Percentiles rank a stretch among this genome's conserved stretches.
phyloP scores from a whole-genome alignment of 2,888 invertebrate species.

The Sphecodes monilicornis region DNA sequence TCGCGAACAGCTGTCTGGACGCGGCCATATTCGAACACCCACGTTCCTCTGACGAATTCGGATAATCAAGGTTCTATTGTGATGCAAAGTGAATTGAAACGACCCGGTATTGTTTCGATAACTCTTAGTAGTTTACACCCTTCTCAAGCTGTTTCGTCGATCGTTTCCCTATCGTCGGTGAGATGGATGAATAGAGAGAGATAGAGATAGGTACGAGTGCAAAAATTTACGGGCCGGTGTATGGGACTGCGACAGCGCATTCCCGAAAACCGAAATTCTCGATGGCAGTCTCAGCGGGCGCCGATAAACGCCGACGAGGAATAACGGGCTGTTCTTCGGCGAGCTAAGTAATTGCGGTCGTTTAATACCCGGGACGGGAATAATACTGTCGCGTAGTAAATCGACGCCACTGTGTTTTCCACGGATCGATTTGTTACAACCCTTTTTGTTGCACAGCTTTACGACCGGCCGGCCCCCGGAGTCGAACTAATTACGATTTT shows the following conservation, averaged over 20 bases:
- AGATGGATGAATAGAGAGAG: background rate
- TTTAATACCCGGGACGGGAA: slow-evolving; percentile 31
- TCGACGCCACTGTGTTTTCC: slow-evolving; percentile 16
- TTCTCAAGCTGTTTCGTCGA: background rate
- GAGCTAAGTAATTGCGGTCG: slow-evolving; percentile 25
- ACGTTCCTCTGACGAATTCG: background rate
- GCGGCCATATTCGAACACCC: too few relatives aligned
- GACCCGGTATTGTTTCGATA: background rate
- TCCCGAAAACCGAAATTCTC: slow-evolving; percentile 12
- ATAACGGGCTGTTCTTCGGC: slow-evolving; percentile 6
- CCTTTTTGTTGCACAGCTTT: slow-evolving; percentile 39
- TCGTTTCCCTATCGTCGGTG: background rate
- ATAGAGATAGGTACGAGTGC: background rate
- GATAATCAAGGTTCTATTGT: background rate
- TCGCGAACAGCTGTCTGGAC: too few relatives aligned
- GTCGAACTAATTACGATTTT: slow-evolving; percentile 35
- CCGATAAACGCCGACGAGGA: slow-evolving; percentile 4
- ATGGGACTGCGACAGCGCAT: background rate
- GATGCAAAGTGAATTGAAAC: background rate
- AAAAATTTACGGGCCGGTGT: background rate
- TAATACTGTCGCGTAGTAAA: slow-evolving; percentile 19
- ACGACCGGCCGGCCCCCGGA: background rate
- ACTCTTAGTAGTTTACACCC: background rate
- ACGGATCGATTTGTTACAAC: slow-evolving; percentile 41
- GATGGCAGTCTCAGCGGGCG: background rate